Conservation (phyloP, 2,113 vertebrate species). For the Pelusios castaneus region DNA sequence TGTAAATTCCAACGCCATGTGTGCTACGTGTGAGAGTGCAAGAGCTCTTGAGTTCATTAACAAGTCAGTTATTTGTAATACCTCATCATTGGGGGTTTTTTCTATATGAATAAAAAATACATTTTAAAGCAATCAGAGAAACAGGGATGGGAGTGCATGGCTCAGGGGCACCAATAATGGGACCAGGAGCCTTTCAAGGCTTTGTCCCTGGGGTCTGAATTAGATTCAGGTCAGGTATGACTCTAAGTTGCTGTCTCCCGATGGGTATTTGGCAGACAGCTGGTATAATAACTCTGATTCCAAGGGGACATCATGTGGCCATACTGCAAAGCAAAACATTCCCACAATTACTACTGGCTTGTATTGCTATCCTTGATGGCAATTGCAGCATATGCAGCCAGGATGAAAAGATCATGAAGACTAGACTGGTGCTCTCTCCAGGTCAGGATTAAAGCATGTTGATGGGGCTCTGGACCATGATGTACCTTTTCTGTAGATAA, state of each 20-base stretch:
- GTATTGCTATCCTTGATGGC: neutral
- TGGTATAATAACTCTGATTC: neutral
- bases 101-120: neutral
- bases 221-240: neutral
- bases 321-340: neutral
- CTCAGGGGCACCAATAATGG: neutral
- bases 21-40: accelerated
- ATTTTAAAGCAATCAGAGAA: neutral
- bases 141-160: neutral
- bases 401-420: neutral
- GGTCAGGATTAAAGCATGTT: neutral
- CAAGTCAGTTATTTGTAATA: accelerated
- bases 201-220: neutral
- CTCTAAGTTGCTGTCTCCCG: neutral
- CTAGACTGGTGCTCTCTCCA: neutral
- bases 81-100: neutral
- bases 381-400: neutral
- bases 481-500: neutral
- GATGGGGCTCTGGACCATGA: neutral
- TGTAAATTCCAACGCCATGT: neutral
- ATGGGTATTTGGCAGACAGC: neutral
- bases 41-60: neutral
- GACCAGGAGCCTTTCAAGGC: neutral
- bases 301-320: neutral
- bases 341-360: neutral